phyloP scores from a whole-genome alignment of 2,113 vertebrate species.

The Eptesicus fuscus region DNA sequence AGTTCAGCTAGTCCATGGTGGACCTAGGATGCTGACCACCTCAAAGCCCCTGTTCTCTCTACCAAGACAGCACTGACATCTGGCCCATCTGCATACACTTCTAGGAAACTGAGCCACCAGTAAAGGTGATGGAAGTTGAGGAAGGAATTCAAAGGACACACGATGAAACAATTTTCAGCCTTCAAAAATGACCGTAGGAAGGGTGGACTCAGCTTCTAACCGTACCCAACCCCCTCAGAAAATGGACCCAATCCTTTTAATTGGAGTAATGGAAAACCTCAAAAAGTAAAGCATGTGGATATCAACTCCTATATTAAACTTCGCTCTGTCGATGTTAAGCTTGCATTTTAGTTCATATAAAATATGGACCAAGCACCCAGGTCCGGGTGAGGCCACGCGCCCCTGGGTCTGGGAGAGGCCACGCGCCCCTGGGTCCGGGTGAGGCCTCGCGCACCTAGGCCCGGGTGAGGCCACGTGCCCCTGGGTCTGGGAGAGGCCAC shows the following conservation, averaged over 20 bases:
- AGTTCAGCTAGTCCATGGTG: background rate
- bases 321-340: background rate
- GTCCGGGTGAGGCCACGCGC: no score
- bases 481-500: no score
- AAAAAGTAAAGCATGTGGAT: background rate
- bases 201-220: background rate
- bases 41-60: background rate
- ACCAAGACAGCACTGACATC: background rate
- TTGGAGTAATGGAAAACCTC: background rate
- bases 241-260: background rate
- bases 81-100: background rate
- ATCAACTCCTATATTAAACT: background rate
- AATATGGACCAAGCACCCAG: background rate
- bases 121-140: background rate
- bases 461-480: no score
- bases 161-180: background rate
- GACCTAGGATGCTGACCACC: background rate
- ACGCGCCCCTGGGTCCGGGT: no score
- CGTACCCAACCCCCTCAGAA: background rate
- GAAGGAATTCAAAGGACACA: background rate
- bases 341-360: background rate
- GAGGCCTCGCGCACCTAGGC: no score
- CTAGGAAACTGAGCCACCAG: background rate
- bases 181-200: background rate
- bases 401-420: no score